A percentile compares a stretch with the other conserved stretches of the same genome.
These are phyloP conservation scores for Odontocolon sp. DNA, from an alignment of 2,888 invertebrate genomes.

Conservation along the genomic window DNA sequence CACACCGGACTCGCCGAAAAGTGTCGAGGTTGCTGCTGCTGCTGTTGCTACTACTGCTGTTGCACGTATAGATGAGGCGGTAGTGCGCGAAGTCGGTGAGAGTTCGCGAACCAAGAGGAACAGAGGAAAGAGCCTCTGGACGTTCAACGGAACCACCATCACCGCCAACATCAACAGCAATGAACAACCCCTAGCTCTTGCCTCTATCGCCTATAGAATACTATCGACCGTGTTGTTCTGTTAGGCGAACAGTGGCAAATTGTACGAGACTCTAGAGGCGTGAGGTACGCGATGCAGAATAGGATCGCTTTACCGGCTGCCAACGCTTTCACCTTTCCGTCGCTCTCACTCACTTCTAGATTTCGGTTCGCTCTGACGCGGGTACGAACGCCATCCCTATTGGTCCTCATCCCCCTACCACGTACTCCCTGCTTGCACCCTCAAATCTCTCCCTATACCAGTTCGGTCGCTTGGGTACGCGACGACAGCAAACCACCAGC, in stretches of 20 bases:
- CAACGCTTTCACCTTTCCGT: neutral
- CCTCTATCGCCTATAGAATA: slow-evolving; percentile 24
- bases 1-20: slow-evolving; percentile 48
- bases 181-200: slow-evolving; percentile 3
- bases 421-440: slow-evolving; percentile 50
- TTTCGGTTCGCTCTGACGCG: neutral
- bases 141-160: slow-evolving; percentile 6
- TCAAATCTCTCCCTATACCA: slow-evolving; percentile 47
- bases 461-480: slow-evolving; percentile 13
- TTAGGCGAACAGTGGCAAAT: slow-evolving; percentile 64
- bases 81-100: slow-evolving; percentile 10
- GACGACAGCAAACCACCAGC: slow-evolving; percentile 63
- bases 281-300: slow-evolving; percentile 60
- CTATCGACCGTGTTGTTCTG: slow-evolving; percentile 60
- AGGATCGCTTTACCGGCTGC: slow-evolving; percentile 56
- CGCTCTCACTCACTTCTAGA: neutral
- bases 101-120: slow-evolving; percentile 20
- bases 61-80: slow-evolving; percentile 2
- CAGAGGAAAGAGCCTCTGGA: slow-evolving; percentile 13
- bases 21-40: slow-evolving; percentile 32
- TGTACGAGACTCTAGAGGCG: slow-evolving; percentile 61
- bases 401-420: slow-evolving; percentile 46
- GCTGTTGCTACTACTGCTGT: slow-evolving; percentile 4
- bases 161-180: slow-evolving; percentile 24
- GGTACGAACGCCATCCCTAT: neutral